Conservation (phyloP, 2,888 invertebrate genomes). For the Brenthis hecate region DNA sequence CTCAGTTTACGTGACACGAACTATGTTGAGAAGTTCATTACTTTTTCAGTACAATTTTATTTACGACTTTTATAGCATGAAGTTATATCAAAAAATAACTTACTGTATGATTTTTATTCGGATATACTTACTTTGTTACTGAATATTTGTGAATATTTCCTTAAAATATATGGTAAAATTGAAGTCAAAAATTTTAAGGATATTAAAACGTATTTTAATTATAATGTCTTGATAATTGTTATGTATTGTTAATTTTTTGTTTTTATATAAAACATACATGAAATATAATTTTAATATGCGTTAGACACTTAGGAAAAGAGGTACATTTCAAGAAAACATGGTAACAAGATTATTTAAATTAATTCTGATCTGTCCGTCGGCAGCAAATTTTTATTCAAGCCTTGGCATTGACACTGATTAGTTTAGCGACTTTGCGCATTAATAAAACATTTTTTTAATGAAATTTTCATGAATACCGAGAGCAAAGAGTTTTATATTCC, state of each 20-base stretch:
- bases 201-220: too few relatives aligned
- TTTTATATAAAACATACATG: too few relatives aligned
- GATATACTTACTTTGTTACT: not conserved
- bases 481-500: slow-evolving; percentile 43
- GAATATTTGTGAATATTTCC: not conserved
- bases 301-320: too few relatives aligned
- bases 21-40: slow-evolving; percentile 20
- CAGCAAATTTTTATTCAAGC: slow-evolving; percentile 44
- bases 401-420: slow-evolving; percentile 68
- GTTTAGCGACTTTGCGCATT: slow-evolving; percentile 56
- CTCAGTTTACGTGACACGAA: slow-evolving; percentile 39
- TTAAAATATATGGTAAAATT: not conserved
- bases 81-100: slow-evolving; percentile 1
- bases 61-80: slow-evolving; percentile 5
- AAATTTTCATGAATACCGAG: slow-evolving; percentile 51
- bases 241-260: too few relatives aligned
- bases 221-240: too few relatives aligned
- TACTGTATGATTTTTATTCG: not conserved
- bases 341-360: slow-evolving; percentile 13
- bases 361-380: slow-evolving; percentile 15
- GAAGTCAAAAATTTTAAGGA: too few relatives aligned
- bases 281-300: too few relatives aligned
- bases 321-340: not conserved
- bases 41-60: slow-evolving; percentile 18
- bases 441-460: slow-evolving; percentile 57